Evolutionary conservation across 2,888 invertebrate genomes (phyloP).

Genomic region (Bimastos eiseni): DNA sequence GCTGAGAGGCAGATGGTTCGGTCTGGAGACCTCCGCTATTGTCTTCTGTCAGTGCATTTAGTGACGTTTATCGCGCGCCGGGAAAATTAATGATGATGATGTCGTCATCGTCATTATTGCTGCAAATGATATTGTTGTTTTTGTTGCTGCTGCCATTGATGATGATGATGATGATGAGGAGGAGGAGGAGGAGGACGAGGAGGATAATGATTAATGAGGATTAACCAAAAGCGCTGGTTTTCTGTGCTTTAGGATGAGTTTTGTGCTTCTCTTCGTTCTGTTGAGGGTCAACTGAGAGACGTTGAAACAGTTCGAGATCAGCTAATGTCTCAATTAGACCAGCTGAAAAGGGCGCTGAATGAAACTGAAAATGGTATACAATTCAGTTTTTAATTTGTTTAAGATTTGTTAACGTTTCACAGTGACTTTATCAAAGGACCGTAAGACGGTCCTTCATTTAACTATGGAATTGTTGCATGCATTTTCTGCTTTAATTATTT

Average conservation of each 20-base stretch:
- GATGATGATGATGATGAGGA: conserved; percentile 36
- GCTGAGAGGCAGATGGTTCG: background rate
- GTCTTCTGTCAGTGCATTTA: too few relatives aligned
- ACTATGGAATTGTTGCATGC: background rate
- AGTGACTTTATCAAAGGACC: background rate
- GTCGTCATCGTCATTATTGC: background rate
- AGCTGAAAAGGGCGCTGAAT: conserved; percentile 60
- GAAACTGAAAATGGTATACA: conserved; percentile 63
- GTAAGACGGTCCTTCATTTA: background rate
- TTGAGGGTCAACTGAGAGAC: conserved; percentile 81
- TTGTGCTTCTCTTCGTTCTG: conserved; percentile 62
- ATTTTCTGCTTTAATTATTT: too few relatives aligned
- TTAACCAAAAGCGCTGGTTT: background rate
- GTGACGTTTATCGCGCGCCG: too few relatives aligned
- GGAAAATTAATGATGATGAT: too few relatives aligned
- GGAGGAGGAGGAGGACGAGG: conserved; percentile 31
- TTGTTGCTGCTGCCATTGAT: conserved; percentile 30
- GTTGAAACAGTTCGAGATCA: conserved; percentile 76
- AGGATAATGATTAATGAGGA: conserved; percentile 24
- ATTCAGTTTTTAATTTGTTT: background rate
- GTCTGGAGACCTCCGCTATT: too few relatives aligned
- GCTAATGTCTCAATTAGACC: conserved; percentile 68
- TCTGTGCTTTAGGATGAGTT: conserved; percentile 68
- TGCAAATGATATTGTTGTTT: conserved; percentile 24
- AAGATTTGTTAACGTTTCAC: background rate